A percentile compares a stretch with the other conserved stretches of the same genome.
phyloP scores from a whole-genome alignment of 2,113 vertebrate genomes.

The Stictonetta naevosa region DNA sequence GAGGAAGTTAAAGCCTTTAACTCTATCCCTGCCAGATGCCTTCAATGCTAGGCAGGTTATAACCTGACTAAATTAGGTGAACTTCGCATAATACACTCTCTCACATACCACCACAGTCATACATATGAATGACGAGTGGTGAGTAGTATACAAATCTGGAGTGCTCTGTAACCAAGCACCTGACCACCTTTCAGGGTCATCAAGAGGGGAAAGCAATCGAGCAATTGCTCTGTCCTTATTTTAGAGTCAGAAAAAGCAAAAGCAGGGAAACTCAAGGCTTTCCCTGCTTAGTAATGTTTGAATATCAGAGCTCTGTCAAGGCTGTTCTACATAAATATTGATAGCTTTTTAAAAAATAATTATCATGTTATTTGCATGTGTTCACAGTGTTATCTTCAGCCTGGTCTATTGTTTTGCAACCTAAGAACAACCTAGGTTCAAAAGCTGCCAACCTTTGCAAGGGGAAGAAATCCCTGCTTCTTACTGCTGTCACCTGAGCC shows the following conservation, averaged over 20 bases:
- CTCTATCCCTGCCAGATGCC: neutral
- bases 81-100: neutral
- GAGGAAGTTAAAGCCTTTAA: neutral
- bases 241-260: neutral
- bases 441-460: neutral
- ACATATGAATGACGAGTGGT: neutral
- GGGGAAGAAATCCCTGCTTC: neutral
- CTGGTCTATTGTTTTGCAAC: neutral
- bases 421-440: neutral
- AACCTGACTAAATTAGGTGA: neutral
- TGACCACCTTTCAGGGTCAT: neutral
- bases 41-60: neutral
- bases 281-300: accelerated
- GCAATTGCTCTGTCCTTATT: neutral
- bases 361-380: neutral
- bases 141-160: neutral
- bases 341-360: neutral
- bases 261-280: neutral
- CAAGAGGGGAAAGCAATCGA: neutral
- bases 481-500: neutral
- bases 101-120: neutral
- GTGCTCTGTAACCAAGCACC: neutral
- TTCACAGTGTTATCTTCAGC: neutral
- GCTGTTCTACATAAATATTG: neutral
- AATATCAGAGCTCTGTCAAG: neutral